phyloP scores from a whole-genome alignment of 2,113 vertebrate genomes.

The Turnix velox region DNA sequence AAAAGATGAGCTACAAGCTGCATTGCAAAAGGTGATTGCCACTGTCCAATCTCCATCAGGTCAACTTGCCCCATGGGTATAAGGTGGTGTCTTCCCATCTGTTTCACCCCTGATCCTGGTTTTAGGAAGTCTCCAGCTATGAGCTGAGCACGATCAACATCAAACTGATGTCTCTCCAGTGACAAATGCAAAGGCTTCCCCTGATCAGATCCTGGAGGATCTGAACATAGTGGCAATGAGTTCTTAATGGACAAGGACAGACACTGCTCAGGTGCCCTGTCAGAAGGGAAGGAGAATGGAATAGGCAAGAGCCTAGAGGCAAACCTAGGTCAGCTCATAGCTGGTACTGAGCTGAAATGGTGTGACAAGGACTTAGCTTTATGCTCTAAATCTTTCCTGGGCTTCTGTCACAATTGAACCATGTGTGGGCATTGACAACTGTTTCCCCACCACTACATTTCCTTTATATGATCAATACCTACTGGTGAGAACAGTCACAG shows the following conservation, averaged over 20 bases:
- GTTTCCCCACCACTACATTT: background rate
- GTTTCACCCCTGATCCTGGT: background rate
- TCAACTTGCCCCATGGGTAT: background rate
- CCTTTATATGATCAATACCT: background rate
- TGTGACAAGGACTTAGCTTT: background rate
- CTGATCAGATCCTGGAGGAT: background rate
- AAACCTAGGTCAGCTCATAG: background rate
- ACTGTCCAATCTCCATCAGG: background rate
- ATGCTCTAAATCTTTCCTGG: background rate
- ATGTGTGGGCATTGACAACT: background rate
- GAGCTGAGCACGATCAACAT: background rate
- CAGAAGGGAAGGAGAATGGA: background rate
- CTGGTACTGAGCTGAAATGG: background rate
- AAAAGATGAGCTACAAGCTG: background rate
- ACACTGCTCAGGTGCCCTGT: fast-evolving
- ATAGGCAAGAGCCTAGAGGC: background rate
- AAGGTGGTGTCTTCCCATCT: background rate
- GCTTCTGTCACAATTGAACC: background rate
- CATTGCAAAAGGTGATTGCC: fast-evolving
- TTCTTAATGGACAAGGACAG: fast-evolving
- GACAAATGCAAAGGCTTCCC: background rate
- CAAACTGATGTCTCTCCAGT: background rate
- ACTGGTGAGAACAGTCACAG: background rate
- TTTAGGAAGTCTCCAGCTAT: background rate
- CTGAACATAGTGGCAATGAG: fast-evolving